phyloP scores from a whole-genome alignment of 2,113 vertebrate species.

The Lates calcarifer region DNA sequence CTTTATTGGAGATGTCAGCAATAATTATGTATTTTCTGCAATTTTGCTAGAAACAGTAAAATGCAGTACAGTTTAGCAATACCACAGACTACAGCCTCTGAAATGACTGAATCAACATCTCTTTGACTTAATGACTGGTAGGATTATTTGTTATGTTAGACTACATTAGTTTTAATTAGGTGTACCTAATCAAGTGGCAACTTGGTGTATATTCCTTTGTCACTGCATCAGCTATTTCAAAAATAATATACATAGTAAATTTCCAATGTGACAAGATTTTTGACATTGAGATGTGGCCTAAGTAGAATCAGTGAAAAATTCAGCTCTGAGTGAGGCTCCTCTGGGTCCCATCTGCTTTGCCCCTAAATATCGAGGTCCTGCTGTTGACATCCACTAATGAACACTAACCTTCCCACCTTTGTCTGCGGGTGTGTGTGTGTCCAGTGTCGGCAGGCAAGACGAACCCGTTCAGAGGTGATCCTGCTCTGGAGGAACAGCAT shows the following conservation, averaged over 20 bases:
- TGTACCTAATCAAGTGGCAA: not conserved
- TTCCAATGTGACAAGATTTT: not conserved
- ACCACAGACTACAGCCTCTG: not conserved
- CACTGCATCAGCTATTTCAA: not conserved
- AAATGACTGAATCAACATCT: not conserved
- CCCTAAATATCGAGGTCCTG: not conserved
- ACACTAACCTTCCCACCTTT: conserved; percentile 58
- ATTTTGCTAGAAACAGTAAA: not conserved
- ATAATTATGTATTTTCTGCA: not conserved
- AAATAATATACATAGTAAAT: not conserved
- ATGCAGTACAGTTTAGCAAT: not conserved
- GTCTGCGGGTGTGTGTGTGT: conserved; percentile 17
- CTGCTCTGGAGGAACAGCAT: conserved; percentile 96
- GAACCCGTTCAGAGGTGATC: conserved; percentile 94
- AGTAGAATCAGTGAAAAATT: conserved; percentile 3
- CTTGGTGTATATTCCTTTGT: not conserved
- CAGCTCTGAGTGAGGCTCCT: not conserved
- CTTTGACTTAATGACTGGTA: not conserved
- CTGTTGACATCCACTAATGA: conserved; percentile 46
- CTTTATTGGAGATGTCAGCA: not conserved
- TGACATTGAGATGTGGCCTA: not conserved
- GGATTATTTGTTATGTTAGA: not conserved
- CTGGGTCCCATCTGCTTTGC: conserved; percentile 32
- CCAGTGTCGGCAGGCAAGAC: conserved; percentile 95
- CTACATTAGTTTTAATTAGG: not conserved